phyloP scores from a whole-genome alignment of 2,113 vertebrate genomes.

The Meriones unguiculatus region DNA sequence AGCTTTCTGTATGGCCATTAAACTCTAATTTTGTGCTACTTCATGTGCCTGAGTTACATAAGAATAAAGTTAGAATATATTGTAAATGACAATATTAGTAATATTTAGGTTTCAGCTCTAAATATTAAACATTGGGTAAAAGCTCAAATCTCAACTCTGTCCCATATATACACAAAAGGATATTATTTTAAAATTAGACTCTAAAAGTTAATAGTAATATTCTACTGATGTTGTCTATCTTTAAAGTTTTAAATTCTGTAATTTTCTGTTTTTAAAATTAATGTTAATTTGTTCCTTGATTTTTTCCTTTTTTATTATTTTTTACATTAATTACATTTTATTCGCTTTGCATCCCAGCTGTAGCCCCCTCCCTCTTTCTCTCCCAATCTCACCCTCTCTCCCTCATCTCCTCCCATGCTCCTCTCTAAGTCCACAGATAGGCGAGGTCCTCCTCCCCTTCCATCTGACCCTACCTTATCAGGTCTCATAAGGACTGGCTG shows the following conservation, averaged over 20 bases:
- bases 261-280: not conserved
- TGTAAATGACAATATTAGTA: not conserved
- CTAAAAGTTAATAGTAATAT: not conserved
- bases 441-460: too few relatives aligned
- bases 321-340: too few relatives aligned
- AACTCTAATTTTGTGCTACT: not conserved
- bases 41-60: not conserved
- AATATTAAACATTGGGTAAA: not conserved
- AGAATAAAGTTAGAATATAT: not conserved
- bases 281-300: not conserved
- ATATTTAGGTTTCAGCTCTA: not conserved
- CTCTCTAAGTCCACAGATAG: too few relatives aligned
- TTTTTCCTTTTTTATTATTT: not conserved
- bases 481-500: too few relatives aligned
- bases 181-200: not conserved
- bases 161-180: not conserved
- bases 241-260: not conserved
- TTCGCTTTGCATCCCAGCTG: too few relatives aligned
- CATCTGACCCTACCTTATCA: too few relatives aligned
- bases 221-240: not conserved
- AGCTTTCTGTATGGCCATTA: not conserved
- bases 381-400: too few relatives aligned
- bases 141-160: not conserved
- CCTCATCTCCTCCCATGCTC: too few relatives aligned
- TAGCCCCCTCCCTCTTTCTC: too few relatives aligned